Evolutionary conservation across 2,888 invertebrate genomes (phyloP).

Genomic region (Pelosia muscerda): DNA sequence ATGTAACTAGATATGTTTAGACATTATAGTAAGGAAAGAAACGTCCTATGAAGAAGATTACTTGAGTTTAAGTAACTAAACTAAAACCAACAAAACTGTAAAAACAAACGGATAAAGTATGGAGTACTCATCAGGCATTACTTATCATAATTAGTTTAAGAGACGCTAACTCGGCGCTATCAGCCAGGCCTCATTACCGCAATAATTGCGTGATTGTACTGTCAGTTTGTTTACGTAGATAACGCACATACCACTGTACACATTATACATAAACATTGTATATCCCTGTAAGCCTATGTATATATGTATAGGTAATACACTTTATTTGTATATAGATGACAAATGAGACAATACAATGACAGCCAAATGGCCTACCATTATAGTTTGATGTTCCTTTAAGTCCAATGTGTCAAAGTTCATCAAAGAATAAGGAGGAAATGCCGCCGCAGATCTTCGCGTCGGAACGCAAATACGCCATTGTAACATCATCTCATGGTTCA

Average conservation of each 20-base stretch:
- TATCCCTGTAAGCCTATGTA: conserved; percentile 8
- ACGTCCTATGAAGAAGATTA: no score
- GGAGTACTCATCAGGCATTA: not conserved
- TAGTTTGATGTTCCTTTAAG: no score
- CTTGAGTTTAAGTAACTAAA: no score
- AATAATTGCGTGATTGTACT: conserved; percentile 21
- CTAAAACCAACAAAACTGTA: not conserved
- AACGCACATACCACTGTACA: conserved; percentile 29
- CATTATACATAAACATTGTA: conserved; percentile 12
- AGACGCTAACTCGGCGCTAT: conserved; percentile 29
- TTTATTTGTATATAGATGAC: not conserved
- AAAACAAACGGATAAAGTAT: not conserved
- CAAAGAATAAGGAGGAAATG: no score
- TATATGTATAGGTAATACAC: not conserved
- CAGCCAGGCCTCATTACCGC: conserved; percentile 28
- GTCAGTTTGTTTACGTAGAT: conserved; percentile 40
- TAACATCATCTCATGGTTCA: no score
- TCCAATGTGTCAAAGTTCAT: no score
- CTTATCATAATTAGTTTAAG: conserved; percentile 39
- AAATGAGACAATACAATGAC: not conserved
- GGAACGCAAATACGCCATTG: no score
- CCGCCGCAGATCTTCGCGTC: no score
- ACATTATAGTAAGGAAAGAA: no score
- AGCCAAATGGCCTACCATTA: not conserved
- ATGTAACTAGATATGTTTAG: no score